Conservation (phyloP, 2,113 vertebrate species). For the Semnopithecus entellus region DNA sequence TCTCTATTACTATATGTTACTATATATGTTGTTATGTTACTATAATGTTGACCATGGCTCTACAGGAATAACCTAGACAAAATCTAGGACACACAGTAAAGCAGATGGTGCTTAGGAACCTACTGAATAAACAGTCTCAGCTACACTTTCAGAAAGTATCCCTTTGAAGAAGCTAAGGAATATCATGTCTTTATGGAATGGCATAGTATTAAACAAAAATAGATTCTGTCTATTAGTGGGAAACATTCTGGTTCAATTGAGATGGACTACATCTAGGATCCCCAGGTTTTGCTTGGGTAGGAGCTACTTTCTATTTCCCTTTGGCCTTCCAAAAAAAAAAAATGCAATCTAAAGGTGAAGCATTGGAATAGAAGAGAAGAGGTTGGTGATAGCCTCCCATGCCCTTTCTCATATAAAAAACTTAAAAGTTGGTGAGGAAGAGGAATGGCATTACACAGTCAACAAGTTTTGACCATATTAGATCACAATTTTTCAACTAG, state of each 20-base stretch:
- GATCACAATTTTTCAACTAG: background rate
- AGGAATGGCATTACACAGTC: background rate
- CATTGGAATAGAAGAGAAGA: fast-evolving
- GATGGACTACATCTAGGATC: background rate
- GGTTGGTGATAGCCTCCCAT: fast-evolving
- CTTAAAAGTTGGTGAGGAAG: background rate
- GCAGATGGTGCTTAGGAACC: background rate
- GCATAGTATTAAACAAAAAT: background rate
- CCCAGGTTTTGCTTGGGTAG: background rate
- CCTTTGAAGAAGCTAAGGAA: background rate
- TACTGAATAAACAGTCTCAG: background rate
- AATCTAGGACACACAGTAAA: background rate
- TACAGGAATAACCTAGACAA: background rate
- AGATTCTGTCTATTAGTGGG: background rate
- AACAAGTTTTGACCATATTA: background rate
- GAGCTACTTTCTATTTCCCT: background rate
- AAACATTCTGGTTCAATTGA: background rate
- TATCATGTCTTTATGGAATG: background rate
- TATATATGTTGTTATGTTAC: background rate
- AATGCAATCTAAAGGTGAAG: background rate
- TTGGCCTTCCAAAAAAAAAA: background rate
- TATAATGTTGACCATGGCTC: background rate
- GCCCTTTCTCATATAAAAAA: background rate
- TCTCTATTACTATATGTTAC: background rate
- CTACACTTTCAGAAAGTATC: background rate